phyloP scores from a whole-genome alignment of 2,888 invertebrate species.

The Drosophila lacicola region DNA sequence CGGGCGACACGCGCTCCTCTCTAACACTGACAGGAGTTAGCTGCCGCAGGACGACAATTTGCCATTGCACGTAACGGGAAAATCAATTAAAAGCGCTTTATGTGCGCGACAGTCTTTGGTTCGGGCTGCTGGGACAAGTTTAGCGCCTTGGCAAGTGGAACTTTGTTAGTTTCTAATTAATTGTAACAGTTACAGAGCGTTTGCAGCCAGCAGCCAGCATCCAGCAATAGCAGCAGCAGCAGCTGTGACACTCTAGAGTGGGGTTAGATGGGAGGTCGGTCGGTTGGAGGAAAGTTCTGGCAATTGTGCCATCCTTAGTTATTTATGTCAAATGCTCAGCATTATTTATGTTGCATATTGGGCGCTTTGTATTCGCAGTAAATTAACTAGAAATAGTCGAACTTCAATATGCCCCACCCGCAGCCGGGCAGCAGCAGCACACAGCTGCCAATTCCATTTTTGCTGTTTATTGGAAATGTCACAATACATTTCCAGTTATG shows the following conservation, averaged over 20 bases:
- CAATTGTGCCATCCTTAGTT: conserved; percentile 67
- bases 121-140: conserved; percentile 62
- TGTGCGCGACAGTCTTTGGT: conserved; percentile 74
- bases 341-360: conserved; percentile 79
- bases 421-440: conserved; percentile 14
- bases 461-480: conserved; percentile 59
- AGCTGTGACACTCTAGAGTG: conserved; percentile 41
- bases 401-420: conserved; percentile 10
- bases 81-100: conserved; percentile 80
- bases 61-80: conserved; percentile 75
- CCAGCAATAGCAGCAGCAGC: conserved; percentile 25
- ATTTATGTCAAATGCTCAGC: conserved; percentile 73
- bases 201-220: conserved; percentile 3
- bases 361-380: conserved; percentile 62
- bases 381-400: conserved; percentile 60
- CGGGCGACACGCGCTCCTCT: not conserved
- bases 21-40: conserved; percentile 17
- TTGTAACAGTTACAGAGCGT: conserved; percentile 72
- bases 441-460: conserved; percentile 55
- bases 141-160: conserved; percentile 76
- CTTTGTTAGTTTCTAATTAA: conserved; percentile 80
- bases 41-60: conserved; percentile 55
- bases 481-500: conserved; percentile 73
- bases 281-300: conserved; percentile 12
- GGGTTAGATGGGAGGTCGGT: not conserved